Base-by-base conservation (phyloP, 2,888 invertebrate genomes). In the Lymantria dispar region DNA sequence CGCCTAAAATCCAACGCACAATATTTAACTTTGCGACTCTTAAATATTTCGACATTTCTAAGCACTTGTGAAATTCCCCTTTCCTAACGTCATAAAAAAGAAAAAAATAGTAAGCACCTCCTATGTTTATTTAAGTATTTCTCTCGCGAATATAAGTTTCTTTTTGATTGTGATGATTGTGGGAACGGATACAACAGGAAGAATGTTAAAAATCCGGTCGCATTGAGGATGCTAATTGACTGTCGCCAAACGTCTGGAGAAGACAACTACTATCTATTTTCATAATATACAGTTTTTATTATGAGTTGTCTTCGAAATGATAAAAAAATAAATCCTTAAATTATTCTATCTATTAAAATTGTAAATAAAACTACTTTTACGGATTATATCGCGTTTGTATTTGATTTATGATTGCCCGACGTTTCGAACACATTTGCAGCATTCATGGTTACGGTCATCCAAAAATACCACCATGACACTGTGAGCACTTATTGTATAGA, bases 131-230 rank as follows among this genome's bases (percentile, higher is more conserved):
- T 58, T 53, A 62, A 64, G 58, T 68, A 64, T 68, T 74, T 72
- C 68, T 64, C 62, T 63, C 37, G 56, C 62, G 61, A 60, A 68
- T 65, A 62, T 67, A 68, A 69, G 72, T 64, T 74, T 75, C 73
- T 75, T 71, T 60, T 69, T 69, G 47, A 68, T 65, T 45, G 52
- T 50, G 65, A 74, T 79, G 72, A 22, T 22, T 22, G 5, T 77
- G 73, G 68, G 78, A 80, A 78, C 74, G 75, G 76, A 77, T 74
- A 76, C 72, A 74, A 68, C 68, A 72, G 78, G 76, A 81, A 79
- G 79, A 80, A 85, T 85, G 81, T 66, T 64, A 78, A 76, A 77
- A 76, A 78, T 80, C 84, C 78, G 78, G 81, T 82, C 76, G 71
- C 64, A 60, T 69, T 67, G 74, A 70, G 70, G 78, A 81, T 80